Conservation (phyloP, 2,113 vertebrate genomes). For the Glaucomys volans region DNA sequence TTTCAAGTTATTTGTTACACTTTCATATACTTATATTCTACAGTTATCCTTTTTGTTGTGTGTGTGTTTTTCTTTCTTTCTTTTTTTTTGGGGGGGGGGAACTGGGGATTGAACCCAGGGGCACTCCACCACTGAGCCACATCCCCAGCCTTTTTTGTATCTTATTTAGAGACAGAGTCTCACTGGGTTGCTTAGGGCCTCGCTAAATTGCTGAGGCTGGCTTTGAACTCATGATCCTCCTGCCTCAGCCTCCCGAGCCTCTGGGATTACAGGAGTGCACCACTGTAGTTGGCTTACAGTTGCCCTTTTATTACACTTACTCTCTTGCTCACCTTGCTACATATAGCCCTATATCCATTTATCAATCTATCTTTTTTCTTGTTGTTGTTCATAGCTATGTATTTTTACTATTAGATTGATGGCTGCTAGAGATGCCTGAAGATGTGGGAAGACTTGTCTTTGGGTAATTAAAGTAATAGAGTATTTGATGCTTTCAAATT, state of each 20-base stretch:
- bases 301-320: not conserved
- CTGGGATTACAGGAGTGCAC: too few species aligned
- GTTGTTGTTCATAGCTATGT: not conserved
- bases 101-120: too few species aligned
- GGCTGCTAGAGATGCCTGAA: not conserved
- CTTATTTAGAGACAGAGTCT: too few species aligned
- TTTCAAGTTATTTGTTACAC: constrained; percentile 16
- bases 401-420: not conserved
- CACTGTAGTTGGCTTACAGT: not conserved
- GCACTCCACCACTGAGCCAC: too few species aligned
- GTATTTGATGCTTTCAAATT: constrained; percentile 7
- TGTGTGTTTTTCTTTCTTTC: too few species aligned
- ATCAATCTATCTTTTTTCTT: not conserved
- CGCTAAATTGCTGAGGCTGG: too few species aligned
- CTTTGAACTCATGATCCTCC: too few species aligned
- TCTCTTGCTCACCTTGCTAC: not conserved
- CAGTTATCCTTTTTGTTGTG: not conserved
- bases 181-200: too few species aligned
- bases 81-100: too few species aligned
- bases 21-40: not conserved
- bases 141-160: too few species aligned
- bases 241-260: too few species aligned
- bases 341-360: not conserved
- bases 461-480: constrained; percentile 32
- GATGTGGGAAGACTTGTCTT: not conserved